phyloP scores from a whole-genome alignment of 2,888 invertebrate genomes.

The Acronicta leporina region DNA sequence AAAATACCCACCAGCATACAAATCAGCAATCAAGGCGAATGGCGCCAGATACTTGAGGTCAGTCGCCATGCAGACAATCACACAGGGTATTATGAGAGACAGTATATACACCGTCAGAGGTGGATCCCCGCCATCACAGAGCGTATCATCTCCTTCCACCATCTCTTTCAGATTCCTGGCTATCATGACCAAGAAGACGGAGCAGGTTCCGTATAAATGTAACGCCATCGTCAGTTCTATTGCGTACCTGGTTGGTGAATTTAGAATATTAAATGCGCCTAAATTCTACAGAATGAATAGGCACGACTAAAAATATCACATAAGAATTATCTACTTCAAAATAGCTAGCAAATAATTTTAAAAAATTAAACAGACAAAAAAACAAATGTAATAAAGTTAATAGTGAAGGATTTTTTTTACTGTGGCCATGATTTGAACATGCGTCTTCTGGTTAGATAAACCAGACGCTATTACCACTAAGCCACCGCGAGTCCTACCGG shows the following conservation, averaged over 20 bases:
- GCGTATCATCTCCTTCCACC: constrained; percentile 52
- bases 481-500: too few species aligned
- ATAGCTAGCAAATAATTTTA: too few species aligned
- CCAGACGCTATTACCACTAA: too few species aligned
- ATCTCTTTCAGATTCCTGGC: constrained; percentile 65
- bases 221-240: constrained; percentile 62
- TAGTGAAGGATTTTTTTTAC: too few species aligned
- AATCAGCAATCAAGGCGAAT: constrained; percentile 67
- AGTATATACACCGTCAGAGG: constrained; percentile 58
- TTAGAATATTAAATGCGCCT: too few species aligned
- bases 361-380: too few species aligned
- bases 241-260: constrained; percentile 38
- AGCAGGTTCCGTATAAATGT: constrained; percentile 67
- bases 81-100: constrained; percentile 60
- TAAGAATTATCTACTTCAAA: too few species aligned
- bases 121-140: constrained; percentile 41
- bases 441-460: too few species aligned
- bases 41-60: constrained; percentile 69
- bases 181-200: constrained; percentile 65
- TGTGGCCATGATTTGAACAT: too few species aligned
- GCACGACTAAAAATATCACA: too few species aligned
- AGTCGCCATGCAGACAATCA: constrained; percentile 67
- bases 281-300: too few species aligned
- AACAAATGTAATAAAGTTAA: too few species aligned
- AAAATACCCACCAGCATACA: constrained; percentile 61